Evolutionary conservation across 2,113 vertebrate genomes (phyloP).

Genomic region (Pao palembangensis): DNA sequence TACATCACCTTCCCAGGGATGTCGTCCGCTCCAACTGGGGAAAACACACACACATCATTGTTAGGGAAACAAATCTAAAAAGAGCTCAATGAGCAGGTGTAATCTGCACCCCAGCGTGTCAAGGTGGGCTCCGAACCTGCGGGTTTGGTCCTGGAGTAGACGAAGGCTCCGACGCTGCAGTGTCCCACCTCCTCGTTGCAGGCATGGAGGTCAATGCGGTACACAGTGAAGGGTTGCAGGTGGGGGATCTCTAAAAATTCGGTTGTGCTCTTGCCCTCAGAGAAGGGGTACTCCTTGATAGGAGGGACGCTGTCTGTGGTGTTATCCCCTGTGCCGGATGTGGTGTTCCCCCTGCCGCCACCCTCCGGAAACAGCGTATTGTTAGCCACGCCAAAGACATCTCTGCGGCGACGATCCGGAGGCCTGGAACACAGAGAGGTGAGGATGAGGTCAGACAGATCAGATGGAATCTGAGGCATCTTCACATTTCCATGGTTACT

Average conservation of each 20-base stretch:
- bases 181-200: constrained; percentile 90
- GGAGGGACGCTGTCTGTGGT: constrained; percentile 76
- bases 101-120: no score
- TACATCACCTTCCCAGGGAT: constrained; percentile 84
- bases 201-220: constrained; percentile 95
- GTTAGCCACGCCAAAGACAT: constrained; percentile 82
- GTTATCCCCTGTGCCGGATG: constrained; percentile 70
- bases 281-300: constrained; percentile 83
- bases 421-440: constrained; percentile 63
- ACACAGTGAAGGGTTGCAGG: constrained; percentile 89
- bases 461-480: not conserved
- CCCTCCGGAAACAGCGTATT: constrained; percentile 69
- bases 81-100: not conserved
- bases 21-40: constrained; percentile 88
- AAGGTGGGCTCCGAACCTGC: constrained; percentile 79
- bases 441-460: constrained; percentile 51
- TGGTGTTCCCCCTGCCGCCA: constrained; percentile 63
- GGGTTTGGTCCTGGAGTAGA: constrained; percentile 93
- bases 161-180: constrained; percentile 92
- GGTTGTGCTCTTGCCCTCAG: constrained; percentile 77
- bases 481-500: no score
- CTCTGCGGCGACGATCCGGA: constrained; percentile 85
- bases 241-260: constrained; percentile 86
- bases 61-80: not conserved
- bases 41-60: constrained; percentile 20